Conservation (phyloP, 2,888 invertebrate species). For the Macrostomum cliftonense region DNA sequence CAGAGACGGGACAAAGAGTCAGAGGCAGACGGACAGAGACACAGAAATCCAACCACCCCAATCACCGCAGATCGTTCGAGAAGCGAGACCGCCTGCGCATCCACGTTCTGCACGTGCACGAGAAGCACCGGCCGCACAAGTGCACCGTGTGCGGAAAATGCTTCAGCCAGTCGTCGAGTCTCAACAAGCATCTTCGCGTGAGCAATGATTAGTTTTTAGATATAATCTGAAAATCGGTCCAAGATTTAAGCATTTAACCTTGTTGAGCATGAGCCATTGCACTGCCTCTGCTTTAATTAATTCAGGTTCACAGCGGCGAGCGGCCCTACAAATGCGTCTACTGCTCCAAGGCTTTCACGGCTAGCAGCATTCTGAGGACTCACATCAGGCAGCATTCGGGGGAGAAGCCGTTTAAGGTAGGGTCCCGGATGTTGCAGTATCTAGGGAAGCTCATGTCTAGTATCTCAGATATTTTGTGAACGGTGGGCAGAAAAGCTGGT, state of each 20-base stretch:
- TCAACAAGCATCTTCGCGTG: slow-evolving; percentile 41
- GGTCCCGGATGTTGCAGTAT: too few relatives aligned
- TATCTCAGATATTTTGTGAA: too few relatives aligned
- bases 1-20: too few relatives aligned
- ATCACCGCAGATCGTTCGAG: slow-evolving; percentile 41
- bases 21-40: too few relatives aligned
- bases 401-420: slow-evolving; percentile 40
- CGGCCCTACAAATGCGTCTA: slow-evolving; percentile 40
- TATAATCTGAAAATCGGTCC: too few relatives aligned
- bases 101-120: slow-evolving; percentile 43
- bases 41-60: too few relatives aligned
- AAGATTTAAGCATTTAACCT: too few relatives aligned
- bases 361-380: slow-evolving; percentile 38
- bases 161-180: slow-evolving; percentile 42
- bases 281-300: too few relatives aligned
- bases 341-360: slow-evolving; percentile 40
- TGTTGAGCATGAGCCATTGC: too few relatives aligned
- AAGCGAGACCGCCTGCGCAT: slow-evolving; percentile 42
- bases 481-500: too few relatives aligned
- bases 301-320: slow-evolving; percentile 38
- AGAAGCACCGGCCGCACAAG: slow-evolving; percentile 42
- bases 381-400: slow-evolving; percentile 40
- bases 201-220: slow-evolving; percentile 10
- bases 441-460: too few relatives aligned
- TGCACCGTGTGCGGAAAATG: slow-evolving; percentile 41